These are phyloP conservation scores for Spicauda simplicius DNA, from an alignment of 2,888 invertebrate species.

Conservation along the genomic window DNA sequence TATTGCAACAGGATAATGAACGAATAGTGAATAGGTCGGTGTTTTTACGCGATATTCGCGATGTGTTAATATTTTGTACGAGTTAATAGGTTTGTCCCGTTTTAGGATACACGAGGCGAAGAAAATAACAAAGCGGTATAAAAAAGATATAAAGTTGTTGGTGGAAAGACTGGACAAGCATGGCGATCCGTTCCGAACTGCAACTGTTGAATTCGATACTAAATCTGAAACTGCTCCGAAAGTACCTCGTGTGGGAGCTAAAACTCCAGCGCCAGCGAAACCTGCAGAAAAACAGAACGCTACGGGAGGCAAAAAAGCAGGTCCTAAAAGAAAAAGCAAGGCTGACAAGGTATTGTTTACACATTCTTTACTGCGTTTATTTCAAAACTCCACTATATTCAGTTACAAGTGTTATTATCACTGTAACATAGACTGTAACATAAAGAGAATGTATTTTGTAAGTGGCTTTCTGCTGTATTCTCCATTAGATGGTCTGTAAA, in stretches of 20 bases:
- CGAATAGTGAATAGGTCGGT: slow-evolving; percentile 87
- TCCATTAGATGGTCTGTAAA: no score
- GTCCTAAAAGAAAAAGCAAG: slow-evolving; percentile 85
- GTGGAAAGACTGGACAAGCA: slow-evolving; percentile 88
- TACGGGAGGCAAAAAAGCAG: slow-evolving; percentile 67
- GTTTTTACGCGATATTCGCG: slow-evolving; percentile 47
- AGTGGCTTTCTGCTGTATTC: no score
- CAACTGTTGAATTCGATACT: slow-evolving; percentile 84
- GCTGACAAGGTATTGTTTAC: slow-evolving; percentile 78
- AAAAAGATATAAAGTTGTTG: slow-evolving; percentile 88
- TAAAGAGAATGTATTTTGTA: no score
- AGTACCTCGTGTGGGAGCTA: slow-evolving; percentile 55
- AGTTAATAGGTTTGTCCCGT: slow-evolving; percentile 44
- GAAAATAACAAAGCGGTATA: slow-evolving; percentile 87
- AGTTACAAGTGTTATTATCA: no score
- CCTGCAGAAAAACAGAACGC: slow-evolving; percentile 66
- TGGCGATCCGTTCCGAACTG: slow-evolving; percentile 88
- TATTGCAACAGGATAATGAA: slow-evolving; percentile 91
- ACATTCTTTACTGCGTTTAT: neutral
- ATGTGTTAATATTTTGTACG: slow-evolving; percentile 41
- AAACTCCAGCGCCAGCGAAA: slow-evolving; percentile 58
- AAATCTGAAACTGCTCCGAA: slow-evolving; percentile 63
- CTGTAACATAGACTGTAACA: no score
- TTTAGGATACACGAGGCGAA: slow-evolving; percentile 89
- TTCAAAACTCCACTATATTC: no score